Base-by-base conservation (phyloP, 2,797 vertebrate species). In the Thalassophryne amazonica region DNA sequence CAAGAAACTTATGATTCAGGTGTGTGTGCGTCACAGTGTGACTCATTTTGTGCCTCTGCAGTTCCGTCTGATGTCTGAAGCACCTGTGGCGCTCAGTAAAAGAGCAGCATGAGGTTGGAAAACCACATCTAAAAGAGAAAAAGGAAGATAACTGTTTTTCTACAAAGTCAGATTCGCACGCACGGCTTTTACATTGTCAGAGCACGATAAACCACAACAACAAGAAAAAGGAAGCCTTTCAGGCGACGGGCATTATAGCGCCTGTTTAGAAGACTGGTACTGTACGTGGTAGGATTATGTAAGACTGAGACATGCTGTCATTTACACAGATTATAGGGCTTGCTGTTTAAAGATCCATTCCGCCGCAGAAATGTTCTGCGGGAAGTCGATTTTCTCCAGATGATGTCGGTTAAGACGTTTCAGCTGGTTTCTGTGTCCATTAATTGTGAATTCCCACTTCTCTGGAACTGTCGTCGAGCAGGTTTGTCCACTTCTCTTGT, bases 401-500 rank as follows among this genome's bases (percentile, higher is more conserved):
- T 23, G 8, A n/a, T 24, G 18, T 46, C 34, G 16, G 12, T 43
- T 19, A 45, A 54, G 6, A n/a, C 10, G 9, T 8, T 4, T 39
- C 3, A 0, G 11, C 21, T 19, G 15, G 6, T 21, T 47, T 43
- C 7, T 9, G 3, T 36, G 14, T 43, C 15, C 4, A 5, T 45
- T 68, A 1, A 28, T 3, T 25, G 15, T 22, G 34, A 56, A 65
- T 33, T 48, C 47, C 41, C 39, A 37, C 56, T 59, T 49, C 36
- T 55, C 17, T 33, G 4, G 0, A 37, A 59, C 60, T 55, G 47
- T 50, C 60, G 50, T n/a, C n/a, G 53, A 89, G 76, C 90, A 81
- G 87, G 89, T 91, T 86, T 46, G 76, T 79, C 71, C 77, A 77
- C 83, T 84, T 84, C 60, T 63, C 49, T 30, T 80, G 69, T 89